A percentile compares a stretch with the other conserved stretches of the same genome.
These are phyloP conservation scores for Trematocara unimaculatum DNA, from an alignment of 2,113 vertebrate genomes.

Conservation along the genomic window DNA sequence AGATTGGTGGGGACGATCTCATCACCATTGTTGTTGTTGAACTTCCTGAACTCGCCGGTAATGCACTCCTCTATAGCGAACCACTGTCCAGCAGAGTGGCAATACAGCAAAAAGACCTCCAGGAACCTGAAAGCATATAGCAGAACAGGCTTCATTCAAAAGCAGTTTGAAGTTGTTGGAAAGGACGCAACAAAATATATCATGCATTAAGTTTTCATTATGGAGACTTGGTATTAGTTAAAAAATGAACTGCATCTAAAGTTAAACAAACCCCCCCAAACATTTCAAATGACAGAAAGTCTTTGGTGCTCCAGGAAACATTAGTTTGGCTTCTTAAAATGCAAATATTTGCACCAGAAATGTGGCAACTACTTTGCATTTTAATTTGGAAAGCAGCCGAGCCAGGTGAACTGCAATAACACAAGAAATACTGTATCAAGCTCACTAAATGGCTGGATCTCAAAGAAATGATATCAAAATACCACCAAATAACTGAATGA, in stretches of 20 bases:
- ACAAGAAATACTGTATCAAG: not conserved
- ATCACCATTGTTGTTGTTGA: constrained; percentile 98
- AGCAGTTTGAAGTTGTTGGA: not conserved
- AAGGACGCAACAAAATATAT: not conserved
- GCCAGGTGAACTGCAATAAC: not conserved
- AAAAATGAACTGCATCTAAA: not conserved
- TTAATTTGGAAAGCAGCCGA: not conserved
- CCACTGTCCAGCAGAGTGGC: constrained; percentile 97
- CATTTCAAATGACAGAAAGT: not conserved
- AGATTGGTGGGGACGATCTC: constrained; percentile 95
- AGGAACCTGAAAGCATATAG: constrained; percentile 78
- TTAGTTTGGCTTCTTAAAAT: not conserved
- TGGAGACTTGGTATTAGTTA: not conserved
- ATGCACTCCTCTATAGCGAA: constrained; percentile 98
- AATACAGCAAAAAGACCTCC: constrained; percentile 95
- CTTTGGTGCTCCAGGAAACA: not conserved
- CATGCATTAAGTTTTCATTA: not conserved
- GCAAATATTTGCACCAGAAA: not conserved
- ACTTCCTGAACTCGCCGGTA: constrained; percentile 96
- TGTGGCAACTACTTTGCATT: not conserved
- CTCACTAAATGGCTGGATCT: not conserved
- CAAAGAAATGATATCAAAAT: not conserved
- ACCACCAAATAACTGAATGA: not conserved
- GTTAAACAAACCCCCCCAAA: not conserved
- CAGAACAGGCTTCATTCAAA: not conserved